Conservation (phyloP, 2,888 invertebrate genomes). For the Phania funesta region DNA sequence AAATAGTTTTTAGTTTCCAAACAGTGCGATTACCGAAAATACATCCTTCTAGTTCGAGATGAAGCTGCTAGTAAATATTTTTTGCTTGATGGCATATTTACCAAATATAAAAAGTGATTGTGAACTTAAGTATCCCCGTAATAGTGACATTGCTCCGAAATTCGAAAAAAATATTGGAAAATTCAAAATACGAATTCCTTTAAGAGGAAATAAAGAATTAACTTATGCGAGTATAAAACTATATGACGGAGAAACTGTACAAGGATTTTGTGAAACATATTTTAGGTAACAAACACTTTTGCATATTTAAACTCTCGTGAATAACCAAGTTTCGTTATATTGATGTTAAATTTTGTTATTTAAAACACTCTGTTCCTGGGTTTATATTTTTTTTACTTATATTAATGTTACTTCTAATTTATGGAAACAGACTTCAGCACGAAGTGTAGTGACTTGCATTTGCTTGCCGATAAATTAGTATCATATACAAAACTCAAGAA, state of each 20-base stretch:
- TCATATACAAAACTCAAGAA: no score
- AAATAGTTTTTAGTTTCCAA: background rate
- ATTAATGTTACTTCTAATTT: no score
- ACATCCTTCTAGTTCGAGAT: background rate
- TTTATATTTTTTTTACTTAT: no score
- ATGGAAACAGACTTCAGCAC: no score
- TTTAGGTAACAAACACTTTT: conserved; percentile 45
- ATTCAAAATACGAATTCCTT: conserved; percentile 8
- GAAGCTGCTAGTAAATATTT: background rate
- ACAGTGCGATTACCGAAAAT: background rate
- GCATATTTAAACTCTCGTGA: no score
- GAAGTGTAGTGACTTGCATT: no score
- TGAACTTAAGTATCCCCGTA: background rate
- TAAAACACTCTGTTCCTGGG: no score
- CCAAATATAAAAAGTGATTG: conserved; percentile 14
- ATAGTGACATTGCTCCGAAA: background rate
- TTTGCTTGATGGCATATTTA: background rate
- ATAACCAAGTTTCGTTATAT: no score
- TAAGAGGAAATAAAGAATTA: background rate
- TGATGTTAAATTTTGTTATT: no score
- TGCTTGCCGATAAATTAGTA: no score
- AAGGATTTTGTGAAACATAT: conserved; percentile 19
- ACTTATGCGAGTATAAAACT: background rate
- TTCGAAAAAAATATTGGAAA: conserved; percentile 28
- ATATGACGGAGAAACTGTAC: background rate